Evolutionary conservation across 2,797 vertebrate species (phyloP).

Genomic region (Emydoidea blandingii): DNA sequence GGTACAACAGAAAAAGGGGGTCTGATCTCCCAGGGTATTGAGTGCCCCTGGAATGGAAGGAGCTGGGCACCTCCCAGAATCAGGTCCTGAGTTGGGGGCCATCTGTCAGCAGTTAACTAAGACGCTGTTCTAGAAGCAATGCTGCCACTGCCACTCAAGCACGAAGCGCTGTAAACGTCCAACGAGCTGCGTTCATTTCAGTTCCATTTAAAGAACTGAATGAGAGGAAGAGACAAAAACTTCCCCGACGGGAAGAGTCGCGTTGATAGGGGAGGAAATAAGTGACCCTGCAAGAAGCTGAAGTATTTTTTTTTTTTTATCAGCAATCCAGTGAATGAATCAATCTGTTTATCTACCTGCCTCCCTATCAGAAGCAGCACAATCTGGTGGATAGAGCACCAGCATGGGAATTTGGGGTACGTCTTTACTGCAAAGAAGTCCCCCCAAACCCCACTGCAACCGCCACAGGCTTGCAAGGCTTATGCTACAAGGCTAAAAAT

Average conservation of each 20-base stretch:
- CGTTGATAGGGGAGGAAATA: neutral
- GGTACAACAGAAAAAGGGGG: neutral
- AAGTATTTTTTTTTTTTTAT: neutral
- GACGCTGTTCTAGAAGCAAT: too few species aligned
- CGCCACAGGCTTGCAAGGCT: neutral
- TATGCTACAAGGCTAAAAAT: neutral
- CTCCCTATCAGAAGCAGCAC: neutral
- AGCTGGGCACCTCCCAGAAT: neutral
- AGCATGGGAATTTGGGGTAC: neutral
- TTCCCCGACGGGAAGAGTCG: neutral
- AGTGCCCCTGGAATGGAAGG: neutral
- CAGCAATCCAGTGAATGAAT: neutral
- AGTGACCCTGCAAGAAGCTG: neutral
- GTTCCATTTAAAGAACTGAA: neutral
- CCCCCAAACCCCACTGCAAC: neutral
- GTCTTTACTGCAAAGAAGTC: neutral
- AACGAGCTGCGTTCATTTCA: neutral
- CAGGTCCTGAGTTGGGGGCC: neutral
- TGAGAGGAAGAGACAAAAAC: too few species aligned
- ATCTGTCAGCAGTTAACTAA: neutral
- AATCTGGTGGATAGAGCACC: neutral
- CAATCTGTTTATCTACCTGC: neutral
- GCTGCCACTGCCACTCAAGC: neutral
- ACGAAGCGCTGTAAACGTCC: neutral
- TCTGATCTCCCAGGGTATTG: neutral